A percentile compares a stretch with the other conserved stretches of the same genome.
phyloP scores from a whole-genome alignment of 2,797 vertebrate species.

The Sternotherus odoratus region DNA sequence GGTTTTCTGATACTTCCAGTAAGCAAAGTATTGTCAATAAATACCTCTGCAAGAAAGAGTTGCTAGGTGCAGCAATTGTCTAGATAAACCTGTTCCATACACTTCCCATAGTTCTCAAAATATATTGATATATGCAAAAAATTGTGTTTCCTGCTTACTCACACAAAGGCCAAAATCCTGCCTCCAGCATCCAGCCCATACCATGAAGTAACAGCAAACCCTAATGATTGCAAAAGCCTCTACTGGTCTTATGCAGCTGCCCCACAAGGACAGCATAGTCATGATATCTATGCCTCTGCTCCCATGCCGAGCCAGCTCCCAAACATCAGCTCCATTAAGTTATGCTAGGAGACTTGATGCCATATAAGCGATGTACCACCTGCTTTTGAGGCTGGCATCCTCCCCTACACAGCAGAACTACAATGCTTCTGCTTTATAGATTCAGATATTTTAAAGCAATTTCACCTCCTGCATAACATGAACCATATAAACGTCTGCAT shows the following conservation, averaged over 20 bases:
- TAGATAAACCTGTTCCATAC: not conserved
- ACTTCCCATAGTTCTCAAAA: not conserved
- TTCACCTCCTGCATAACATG: conserved; percentile 59
- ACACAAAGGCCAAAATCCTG: not conserved
- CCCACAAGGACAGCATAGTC: not conserved
- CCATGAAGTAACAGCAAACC: not conserved
- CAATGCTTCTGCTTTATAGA: not conserved
- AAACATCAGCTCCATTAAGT: not conserved
- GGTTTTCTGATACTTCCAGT: not conserved
- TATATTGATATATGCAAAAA: not conserved
- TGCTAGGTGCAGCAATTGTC: not conserved
- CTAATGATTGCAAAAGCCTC: not conserved
- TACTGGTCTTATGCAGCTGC: not conserved
- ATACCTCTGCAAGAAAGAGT: not conserved
- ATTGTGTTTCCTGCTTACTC: not conserved
- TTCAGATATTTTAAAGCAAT: not conserved
- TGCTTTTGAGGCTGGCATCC: not conserved
- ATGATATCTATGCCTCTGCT: not conserved
- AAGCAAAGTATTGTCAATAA: not conserved
- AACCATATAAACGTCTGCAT: conserved; percentile 42
- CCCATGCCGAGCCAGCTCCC: not conserved
- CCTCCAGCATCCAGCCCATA: not conserved
- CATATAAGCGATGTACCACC: not conserved
- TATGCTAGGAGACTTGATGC: not conserved
- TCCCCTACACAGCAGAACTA: conserved; percentile 54